Percentiles rank a stretch among this genome's conserved stretches.
Conservation (phyloP, 2,888 invertebrate genomes). For the Nowickia ferox region DNA sequence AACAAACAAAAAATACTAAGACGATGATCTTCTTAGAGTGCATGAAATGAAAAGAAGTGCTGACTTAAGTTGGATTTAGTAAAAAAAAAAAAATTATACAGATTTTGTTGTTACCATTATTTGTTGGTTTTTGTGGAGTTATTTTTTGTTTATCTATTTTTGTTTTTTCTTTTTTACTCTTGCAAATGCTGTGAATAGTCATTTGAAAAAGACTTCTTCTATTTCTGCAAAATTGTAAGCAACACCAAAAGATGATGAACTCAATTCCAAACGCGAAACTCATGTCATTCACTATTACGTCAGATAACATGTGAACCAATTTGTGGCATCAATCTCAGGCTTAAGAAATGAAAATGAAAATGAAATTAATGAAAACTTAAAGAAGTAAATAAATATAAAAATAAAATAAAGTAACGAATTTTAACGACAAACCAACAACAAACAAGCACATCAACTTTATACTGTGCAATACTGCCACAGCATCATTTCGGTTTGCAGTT, state of each 20-base stretch:
- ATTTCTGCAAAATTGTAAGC: constrained; percentile 58
- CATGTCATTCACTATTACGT: constrained; percentile 73
- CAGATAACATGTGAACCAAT: constrained; percentile 80
- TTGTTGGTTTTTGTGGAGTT: constrained; percentile 31
- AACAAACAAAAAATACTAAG: constrained; percentile 44
- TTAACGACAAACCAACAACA: constrained; percentile 47
- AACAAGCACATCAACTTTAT: constrained; percentile 17
- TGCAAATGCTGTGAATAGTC: constrained; percentile 43
- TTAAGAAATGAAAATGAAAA: constrained; percentile 74
- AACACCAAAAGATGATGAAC: constrained; percentile 73
- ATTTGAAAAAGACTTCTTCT: constrained; percentile 46
- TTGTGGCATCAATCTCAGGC: constrained; percentile 82
- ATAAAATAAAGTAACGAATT: constrained; percentile 28
- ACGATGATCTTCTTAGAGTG: constrained; percentile 41
- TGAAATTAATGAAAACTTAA: constrained; percentile 65
- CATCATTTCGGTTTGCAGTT: constrained; percentile 45
- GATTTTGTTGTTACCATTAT: constrained; percentile 31
- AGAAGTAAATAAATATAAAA: constrained; percentile 21
- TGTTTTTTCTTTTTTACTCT: constrained; percentile 6
- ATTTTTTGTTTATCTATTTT: constrained; percentile 8
- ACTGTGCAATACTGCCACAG: constrained; percentile 50
- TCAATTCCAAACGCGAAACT: constrained; percentile 73
- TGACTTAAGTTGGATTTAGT: constrained; percentile 49
- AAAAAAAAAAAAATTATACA: constrained; percentile 23
- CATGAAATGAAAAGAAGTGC: constrained; percentile 43